Evolutionary conservation across 2,797 vertebrate species (phyloP).

Genomic region (Podarcis lilfordi): DNA sequence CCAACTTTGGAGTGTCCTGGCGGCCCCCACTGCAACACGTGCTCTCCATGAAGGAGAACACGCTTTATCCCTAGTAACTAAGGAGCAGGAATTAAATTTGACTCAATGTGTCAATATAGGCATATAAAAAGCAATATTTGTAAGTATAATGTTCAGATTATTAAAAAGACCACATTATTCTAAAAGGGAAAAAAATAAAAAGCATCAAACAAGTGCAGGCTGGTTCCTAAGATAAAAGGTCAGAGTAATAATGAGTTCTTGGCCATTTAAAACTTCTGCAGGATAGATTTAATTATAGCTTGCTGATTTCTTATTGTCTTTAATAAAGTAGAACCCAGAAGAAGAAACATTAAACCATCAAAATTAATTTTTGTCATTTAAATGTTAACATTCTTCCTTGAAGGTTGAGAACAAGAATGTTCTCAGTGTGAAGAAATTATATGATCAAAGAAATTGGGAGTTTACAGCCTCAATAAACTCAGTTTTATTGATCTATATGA

Average conservation of each 20-base stretch:
- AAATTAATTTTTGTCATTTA: constrained; percentile 41
- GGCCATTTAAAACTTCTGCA: neutral
- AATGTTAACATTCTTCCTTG: constrained; percentile 50
- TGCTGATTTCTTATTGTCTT: constrained; percentile 7
- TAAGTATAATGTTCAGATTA: neutral
- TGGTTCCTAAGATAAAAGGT: neutral
- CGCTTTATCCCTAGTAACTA: neutral
- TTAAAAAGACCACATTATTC: neutral
- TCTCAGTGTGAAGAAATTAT: constrained; percentile 16
- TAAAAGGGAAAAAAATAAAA: neutral
- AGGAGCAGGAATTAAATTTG: neutral
- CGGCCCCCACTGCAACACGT: too few relatives aligned
- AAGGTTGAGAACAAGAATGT: constrained; percentile 48
- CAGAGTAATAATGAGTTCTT: neutral
- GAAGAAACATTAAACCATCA: constrained; percentile 48
- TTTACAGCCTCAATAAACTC: constrained; percentile 48
- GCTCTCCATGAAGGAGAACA: too few relatives aligned
- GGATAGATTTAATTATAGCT: constrained; percentile 20
- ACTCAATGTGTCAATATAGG: neutral
- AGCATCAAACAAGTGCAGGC: neutral
- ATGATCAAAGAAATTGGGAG: constrained; percentile 43
- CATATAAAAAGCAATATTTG: neutral
- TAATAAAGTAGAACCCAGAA: constrained; percentile 30
- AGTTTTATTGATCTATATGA: constrained; percentile 38
- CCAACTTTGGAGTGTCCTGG: too few relatives aligned